Percentiles rank a stretch among this genome's conserved stretches.
These are phyloP conservation scores for Montipora sp. DNA, from an alignment of 64 coral and sea anemone species.

Conservation along the genomic window DNA sequence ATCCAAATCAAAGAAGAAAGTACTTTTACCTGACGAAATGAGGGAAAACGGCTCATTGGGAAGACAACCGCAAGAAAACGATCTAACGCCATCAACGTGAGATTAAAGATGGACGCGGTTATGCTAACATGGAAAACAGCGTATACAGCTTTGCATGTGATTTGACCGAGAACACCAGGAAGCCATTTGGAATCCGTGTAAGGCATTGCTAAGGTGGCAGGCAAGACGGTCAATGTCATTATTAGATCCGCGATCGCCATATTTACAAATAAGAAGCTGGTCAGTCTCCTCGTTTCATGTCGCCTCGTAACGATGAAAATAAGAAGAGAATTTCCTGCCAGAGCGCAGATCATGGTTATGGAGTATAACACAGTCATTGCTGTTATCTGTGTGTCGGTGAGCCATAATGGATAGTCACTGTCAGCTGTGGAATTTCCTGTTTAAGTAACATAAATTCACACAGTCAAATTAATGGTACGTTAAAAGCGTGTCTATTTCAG, in stretches of 20 bases:
- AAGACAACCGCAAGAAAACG: neutral
- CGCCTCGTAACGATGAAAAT: neutral
- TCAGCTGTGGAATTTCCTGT: neutral
- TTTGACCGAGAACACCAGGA: neutral
- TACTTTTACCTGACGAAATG: neutral
- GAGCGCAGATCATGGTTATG: neutral
- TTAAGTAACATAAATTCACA: neutral
- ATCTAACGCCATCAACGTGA: neutral
- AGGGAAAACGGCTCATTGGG: neutral
- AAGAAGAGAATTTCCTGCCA: neutral
- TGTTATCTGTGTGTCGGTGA: neutral
- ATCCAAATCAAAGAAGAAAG: neutral
- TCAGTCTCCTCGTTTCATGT: neutral
- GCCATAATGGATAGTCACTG: neutral
- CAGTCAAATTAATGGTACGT: no score
- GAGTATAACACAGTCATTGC: neutral
- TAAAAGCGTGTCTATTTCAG: no score
- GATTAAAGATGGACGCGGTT: slow-evolving; percentile 7
- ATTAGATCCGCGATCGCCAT: slow-evolving; percentile 1
- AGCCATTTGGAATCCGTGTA: neutral
- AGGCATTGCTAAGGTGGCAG: neutral
- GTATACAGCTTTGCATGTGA: slow-evolving; percentile 6
- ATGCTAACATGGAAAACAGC: neutral
- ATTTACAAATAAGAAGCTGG: slow-evolving; percentile 3
- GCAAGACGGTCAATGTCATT: neutral